A percentile compares a stretch with the other conserved stretches of the same genome.
Conservation (phyloP, 2,797 vertebrate genomes). For the Clarias laeviceps region DNA sequence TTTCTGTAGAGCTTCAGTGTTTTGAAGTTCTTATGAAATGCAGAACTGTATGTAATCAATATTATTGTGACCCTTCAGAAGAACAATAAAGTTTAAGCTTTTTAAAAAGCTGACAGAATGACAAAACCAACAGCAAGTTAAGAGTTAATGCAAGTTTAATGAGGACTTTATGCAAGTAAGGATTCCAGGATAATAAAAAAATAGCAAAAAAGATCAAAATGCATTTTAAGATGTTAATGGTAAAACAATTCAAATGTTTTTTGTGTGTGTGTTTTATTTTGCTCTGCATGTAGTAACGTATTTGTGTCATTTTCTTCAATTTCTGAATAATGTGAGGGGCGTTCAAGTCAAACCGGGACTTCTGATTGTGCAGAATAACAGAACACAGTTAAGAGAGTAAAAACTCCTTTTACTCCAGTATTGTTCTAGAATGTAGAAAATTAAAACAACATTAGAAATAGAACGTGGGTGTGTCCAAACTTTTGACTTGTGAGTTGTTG, state of each 20-base stretch:
- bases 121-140: background rate
- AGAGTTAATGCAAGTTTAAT: background rate
- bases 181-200: background rate
- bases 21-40: constrained; percentile 13
- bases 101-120: background rate
- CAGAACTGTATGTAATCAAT: background rate
- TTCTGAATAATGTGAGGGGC: background rate
- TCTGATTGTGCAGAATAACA: no score
- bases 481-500: no score
- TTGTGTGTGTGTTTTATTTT: background rate
- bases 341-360: no score
- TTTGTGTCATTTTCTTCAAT: background rate
- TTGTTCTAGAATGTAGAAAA: no score
- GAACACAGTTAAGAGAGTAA: no score
- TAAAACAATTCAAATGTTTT: background rate
- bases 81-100: background rate
- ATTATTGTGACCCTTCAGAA: background rate
- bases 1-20: background rate
- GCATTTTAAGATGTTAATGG: no score
- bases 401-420: no score
- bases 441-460: no score
- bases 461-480: no score
- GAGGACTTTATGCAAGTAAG: background rate
- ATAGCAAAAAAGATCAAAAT: background rate
- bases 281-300: background rate